Conservation (phyloP, 2,797 vertebrate species). For the Chaunax sp. region DNA sequence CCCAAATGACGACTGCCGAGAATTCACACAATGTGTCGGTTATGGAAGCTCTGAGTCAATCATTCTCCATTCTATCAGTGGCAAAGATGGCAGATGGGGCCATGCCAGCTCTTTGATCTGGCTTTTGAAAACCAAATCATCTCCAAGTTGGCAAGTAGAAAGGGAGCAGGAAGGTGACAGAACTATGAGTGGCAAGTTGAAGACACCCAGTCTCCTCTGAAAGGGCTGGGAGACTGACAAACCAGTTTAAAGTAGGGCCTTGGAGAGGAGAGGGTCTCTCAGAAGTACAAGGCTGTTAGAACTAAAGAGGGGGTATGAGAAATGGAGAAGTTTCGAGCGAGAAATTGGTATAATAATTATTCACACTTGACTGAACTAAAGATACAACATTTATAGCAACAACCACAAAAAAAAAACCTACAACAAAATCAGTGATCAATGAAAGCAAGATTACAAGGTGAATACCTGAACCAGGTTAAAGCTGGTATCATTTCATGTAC, state of each 20-base stretch:
- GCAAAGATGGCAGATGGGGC: constrained; percentile 41
- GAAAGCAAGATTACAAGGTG: neutral
- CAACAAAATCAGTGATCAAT: too few relatives aligned
- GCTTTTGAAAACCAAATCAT: constrained; percentile 54
- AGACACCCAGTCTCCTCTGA: constrained; percentile 30
- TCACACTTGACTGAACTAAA: neutral
- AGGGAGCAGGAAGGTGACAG: constrained; percentile 41
- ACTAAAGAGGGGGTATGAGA: constrained; percentile 19
- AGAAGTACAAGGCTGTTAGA: constrained; percentile 35
- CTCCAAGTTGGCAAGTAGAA: constrained; percentile 40
- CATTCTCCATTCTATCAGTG: constrained; percentile 31
- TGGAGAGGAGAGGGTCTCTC: constrained; percentile 43
- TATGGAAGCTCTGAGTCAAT: constrained; percentile 24
- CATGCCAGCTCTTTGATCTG: constrained; percentile 36
- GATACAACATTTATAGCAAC: neutral
- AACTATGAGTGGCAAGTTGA: constrained; percentile 35
- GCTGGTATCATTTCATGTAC: neutral
- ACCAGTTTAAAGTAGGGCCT: constrained; percentile 36
- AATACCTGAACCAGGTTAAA: neutral
- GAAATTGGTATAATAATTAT: constrained; percentile 5
- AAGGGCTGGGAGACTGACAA: constrained; percentile 46
- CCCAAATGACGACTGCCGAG: neutral
- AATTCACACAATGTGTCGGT: constrained; percentile 30
- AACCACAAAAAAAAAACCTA: neutral
- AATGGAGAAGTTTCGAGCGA: neutral